These are phyloP conservation scores for Phalacrocorax aristotelis DNA, from an alignment of 2,113 vertebrate genomes.

Conservation along the genomic window DNA sequence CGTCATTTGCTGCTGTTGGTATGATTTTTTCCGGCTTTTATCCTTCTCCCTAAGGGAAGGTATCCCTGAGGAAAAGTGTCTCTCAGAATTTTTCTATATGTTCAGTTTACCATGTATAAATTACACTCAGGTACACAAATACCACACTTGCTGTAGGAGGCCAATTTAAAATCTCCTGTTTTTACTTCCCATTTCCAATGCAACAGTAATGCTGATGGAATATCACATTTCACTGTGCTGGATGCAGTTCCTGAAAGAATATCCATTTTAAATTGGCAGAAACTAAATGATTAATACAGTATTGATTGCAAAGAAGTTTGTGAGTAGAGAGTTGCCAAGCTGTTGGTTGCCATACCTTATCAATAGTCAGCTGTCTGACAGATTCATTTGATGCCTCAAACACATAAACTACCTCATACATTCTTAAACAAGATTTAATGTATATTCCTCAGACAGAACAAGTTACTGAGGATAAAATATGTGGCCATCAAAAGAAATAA, in stretches of 20 bases:
- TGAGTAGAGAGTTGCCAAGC: not conserved
- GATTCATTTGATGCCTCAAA: constrained; percentile 22
- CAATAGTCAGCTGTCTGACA: not conserved
- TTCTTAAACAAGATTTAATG: constrained; percentile 27
- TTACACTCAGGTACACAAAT: not conserved
- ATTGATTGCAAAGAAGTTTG: constrained; percentile 13
- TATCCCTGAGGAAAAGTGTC: not conserved
- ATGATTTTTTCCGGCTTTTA: not conserved
- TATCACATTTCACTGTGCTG: not conserved
- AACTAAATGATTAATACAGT: constrained; percentile 43
- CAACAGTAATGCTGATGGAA: not conserved
- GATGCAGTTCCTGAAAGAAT: not conserved
- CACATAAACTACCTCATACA: constrained; percentile 18
- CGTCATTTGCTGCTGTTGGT: not conserved
- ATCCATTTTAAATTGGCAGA: constrained; percentile 25
- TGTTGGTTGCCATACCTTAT: not conserved
- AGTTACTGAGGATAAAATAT: not conserved
- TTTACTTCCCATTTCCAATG: not conserved
- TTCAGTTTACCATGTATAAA: not conserved
- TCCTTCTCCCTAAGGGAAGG: not conserved
- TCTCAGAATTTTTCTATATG: not conserved
- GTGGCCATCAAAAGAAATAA: not conserved
- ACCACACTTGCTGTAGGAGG: not conserved
- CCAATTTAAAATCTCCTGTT: not conserved
- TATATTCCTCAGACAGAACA: not conserved